These are phyloP conservation scores for Camponotus vicinus DNA, from an alignment of 1,140 invertebrate genomes.

Conservation along the genomic window DNA sequence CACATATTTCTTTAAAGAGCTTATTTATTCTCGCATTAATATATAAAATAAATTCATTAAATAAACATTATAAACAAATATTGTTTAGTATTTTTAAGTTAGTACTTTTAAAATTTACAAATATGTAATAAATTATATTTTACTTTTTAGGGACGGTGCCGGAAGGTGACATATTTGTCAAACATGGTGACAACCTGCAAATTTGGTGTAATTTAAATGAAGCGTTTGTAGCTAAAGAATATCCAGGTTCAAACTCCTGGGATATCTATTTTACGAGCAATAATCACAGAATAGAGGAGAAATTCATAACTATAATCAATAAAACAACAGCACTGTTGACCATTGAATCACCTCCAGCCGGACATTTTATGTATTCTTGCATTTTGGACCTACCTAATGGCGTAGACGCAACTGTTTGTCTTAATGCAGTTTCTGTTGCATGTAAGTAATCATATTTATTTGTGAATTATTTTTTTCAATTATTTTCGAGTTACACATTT, in stretches of 20 bases:
- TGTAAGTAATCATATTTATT: conserved; percentile 83
- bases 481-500: no score
- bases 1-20: neutral
- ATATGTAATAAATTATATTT: conserved; percentile 15
- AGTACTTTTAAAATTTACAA: neutral
- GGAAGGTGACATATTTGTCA: conserved; percentile 86
- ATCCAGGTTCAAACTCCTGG: conserved; percentile 82
- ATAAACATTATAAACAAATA: no score
- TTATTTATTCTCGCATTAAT: no score
- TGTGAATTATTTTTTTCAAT: neutral
- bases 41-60: no score
- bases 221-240: conserved; percentile 75
- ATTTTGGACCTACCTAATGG: conserved; percentile 77
- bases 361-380: conserved; percentile 85
- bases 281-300: conserved; percentile 78
- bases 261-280: conserved; percentile 85
- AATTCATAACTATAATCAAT: conserved; percentile 84
- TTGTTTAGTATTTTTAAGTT: neutral
- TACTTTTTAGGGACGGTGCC: conserved; percentile 85
- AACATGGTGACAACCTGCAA: conserved; percentile 83
- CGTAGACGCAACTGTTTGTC: conserved; percentile 80
- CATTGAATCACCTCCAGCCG: conserved; percentile 82
- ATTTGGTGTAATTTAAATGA: conserved; percentile 84
- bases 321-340: conserved; percentile 84
- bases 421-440: conserved; percentile 86